Evolutionary conservation across 2,888 invertebrate genomes (phyloP), one percentile per base, ranked within the genome.

Genomic region (Apamea crenata): DNA sequence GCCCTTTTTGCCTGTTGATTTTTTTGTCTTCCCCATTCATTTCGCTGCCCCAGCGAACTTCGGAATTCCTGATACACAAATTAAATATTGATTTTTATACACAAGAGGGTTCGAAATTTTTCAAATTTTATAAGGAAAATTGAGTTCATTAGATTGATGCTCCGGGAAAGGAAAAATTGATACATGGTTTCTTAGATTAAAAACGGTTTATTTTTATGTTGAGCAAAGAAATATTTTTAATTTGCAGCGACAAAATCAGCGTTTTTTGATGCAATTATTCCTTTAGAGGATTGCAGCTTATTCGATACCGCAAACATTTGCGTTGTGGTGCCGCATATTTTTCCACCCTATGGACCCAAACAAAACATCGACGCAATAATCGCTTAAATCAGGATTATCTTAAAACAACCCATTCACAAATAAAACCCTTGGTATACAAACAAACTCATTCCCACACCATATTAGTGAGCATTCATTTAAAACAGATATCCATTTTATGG

Each of bases 11-110:
- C 88, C 87, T 90, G 89, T 89, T 90, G 89, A 84, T 91, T 93
- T 94, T 93, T 94, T 94, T 93, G 92, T 91, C 91, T 93, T 92
- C 88, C 91, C 87, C 84, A 87, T 88, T 82, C 81, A 91, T 93
- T 92, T 92, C 91, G 91, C 91, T 85, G 90, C 90, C 86, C 81
- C 84, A 86, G 87, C 87, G 90, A 90, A 92, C 89, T 91, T 90
- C 84, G 78, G 79, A 85, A 92, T 89, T 91, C 89, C 89, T 90
- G 89, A 86, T 88, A 88, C 87, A 88, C 89, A 90, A 90, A 91
- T 91, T 91, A 89, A 91, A 89, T 89, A 89, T 92, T 88, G 91
- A 91, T 90, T 91, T 81, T 87, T 83, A 80, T 88, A 85, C 83
- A 77, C 87, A 81, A 74, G 76, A 76, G 80, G 82, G 81, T 74